Base-by-base conservation (phyloP, 2,113 vertebrate genomes). In the Malaclemys terrapin region DNA sequence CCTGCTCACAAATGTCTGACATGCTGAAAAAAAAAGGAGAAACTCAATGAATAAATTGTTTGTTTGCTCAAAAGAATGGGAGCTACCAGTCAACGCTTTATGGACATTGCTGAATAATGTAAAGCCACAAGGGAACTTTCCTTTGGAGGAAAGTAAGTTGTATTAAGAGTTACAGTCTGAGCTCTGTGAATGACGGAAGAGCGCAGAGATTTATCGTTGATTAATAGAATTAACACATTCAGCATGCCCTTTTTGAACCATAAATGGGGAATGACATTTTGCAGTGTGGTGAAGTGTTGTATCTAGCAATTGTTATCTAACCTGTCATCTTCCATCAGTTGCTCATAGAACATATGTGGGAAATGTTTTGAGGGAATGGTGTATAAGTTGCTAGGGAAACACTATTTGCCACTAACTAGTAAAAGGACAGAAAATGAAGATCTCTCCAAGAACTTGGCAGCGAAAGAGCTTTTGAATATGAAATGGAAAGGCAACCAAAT, bases 121-220 rank as follows among this genome's bases (percentile, higher is more conserved):
- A 89, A 78, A 93, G 42, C 10, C 84, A 8, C 25, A n/a, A 85
- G 90, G 82, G 84, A 95, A 87, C 5, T 90, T 94, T 54, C 62
- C 38, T 90, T 5, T 84, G 89, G 88, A 72, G 29, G 20, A 54
- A 54, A 82, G 12, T 24, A 79, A 82, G 54, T 72, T 92, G 52
- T 3, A 22, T n/a, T 31, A 69, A 78, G 22, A 49, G 53, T 88
- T 89, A 54, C 42, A 8, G 56, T 50, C 16, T 82, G 87, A 93
- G 29, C 47, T 81, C 54, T 83, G 35, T 35, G 76, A 90, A 35
- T 85, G 87, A 89, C 65, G 27, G 65, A 82, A 93, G 78, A 50
- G 59, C 50, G 27, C 31, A 59, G 80, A 91, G 42, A 76, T 90
- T 90, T 95, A 45, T 84, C 87, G 47, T 50, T 35, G 10, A 75